Conservation (phyloP, 1,140 invertebrate species). For the Eupeodes corollae region DNA sequence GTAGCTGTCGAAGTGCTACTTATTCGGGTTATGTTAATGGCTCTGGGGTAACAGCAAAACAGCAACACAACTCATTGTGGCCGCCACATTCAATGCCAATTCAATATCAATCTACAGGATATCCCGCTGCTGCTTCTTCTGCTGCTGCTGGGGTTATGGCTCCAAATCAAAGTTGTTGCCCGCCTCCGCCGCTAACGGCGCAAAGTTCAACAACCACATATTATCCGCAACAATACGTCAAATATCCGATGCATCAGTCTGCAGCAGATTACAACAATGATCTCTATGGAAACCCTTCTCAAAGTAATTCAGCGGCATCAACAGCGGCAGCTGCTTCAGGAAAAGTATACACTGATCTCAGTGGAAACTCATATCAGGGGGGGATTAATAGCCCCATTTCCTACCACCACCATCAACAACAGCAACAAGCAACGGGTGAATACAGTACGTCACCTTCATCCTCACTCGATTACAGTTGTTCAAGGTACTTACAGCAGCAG, state of each 20-base stretch:
- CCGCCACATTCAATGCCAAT: no score
- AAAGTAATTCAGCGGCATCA: background rate
- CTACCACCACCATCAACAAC: background rate
- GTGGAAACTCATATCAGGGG: background rate
- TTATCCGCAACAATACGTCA: background rate
- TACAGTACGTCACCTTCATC: slow-evolving; percentile 17
- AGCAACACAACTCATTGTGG: no score
- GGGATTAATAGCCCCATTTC: background rate
- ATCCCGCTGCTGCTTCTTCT: no score
- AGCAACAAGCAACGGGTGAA: slow-evolving; percentile 9
- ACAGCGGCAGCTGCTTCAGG: background rate
- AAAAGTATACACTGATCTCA: background rate
- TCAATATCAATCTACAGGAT: no score
- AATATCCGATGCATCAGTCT: background rate
- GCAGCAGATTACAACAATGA: background rate
- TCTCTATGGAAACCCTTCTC: background rate
- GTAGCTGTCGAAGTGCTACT: no score
- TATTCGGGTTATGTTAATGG: no score
- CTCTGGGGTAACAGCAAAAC: no score
- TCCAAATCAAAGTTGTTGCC: no score
- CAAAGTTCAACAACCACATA: slow-evolving; percentile 1
- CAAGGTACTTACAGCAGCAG: background rate
- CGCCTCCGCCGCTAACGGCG: background rate
- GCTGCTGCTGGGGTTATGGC: no score
- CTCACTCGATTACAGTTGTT: no score